Evolutionary conservation across 2,113 vertebrate genomes (phyloP).

Genomic region (Ranitomeya imitator): DNA sequence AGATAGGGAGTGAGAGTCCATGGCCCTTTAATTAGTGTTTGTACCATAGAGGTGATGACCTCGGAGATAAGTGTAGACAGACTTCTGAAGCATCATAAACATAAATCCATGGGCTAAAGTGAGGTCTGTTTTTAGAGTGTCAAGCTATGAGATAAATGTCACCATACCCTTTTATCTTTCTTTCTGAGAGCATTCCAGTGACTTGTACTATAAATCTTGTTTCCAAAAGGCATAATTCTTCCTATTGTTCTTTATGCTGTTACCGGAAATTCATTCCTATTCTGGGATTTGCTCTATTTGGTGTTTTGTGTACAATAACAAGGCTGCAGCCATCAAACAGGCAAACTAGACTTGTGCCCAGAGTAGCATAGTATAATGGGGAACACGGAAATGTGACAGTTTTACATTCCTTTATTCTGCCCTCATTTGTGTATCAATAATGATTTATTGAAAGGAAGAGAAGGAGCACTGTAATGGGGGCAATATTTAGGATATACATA

Average conservation of each 20-base stretch:
- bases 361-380: neutral
- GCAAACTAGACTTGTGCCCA: neutral
- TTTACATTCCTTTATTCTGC: neutral
- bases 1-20: neutral
- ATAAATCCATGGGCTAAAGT: neutral
- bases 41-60: neutral
- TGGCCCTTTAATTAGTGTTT: conserved; percentile 3
- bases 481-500: too few species aligned
- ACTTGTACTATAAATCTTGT: neutral
- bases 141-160: neutral
- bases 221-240: neutral
- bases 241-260: neutral
- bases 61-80: neutral
- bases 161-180: neutral
- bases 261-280: neutral
- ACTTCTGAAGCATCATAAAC: neutral
- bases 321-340: neutral
- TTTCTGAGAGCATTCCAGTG: neutral
- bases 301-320: neutral
- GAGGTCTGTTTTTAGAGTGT: conserved; percentile 10
- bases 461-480: neutral
- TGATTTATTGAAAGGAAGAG: neutral
- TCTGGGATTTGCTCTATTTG: neutral
- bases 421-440: neutral
- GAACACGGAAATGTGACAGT: neutral